phyloP scores from a whole-genome alignment of 2,113 vertebrate species.

The Etia nguti region DNA sequence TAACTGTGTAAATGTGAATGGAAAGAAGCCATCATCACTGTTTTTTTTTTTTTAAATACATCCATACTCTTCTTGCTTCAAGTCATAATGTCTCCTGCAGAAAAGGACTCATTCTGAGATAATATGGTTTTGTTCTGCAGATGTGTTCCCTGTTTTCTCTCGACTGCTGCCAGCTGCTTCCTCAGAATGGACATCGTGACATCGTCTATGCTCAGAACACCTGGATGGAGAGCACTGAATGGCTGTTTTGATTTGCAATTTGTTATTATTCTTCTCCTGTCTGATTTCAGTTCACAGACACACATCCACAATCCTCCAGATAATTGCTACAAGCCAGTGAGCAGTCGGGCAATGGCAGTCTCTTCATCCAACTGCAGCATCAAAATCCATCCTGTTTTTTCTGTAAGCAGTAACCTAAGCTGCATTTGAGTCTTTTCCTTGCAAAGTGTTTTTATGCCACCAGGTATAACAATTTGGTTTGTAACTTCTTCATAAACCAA shows the following conservation, averaged over 20 bases:
- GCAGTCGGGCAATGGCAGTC: not conserved
- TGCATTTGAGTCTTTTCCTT: not conserved
- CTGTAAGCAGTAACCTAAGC: not conserved
- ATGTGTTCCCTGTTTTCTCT: not conserved
- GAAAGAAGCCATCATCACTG: not conserved
- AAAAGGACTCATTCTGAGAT: not conserved
- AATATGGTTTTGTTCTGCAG: not conserved
- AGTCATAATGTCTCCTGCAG: not conserved
- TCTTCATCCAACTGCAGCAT: not conserved
- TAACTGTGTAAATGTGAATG: not conserved
- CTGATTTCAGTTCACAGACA: conserved; percentile 7
- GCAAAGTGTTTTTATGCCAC: not conserved
- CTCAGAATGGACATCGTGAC: not conserved
- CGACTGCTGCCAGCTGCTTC: not conserved
- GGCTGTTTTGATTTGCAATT: conserved; percentile 9
- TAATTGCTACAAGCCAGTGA: conserved; percentile 2
- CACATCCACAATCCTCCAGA: conserved; percentile 3
- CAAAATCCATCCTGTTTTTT: not conserved
- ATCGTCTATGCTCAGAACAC: not conserved
- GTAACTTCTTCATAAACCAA: not conserved
- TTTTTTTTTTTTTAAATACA: not conserved
- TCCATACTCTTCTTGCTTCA: not conserved
- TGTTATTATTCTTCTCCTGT: not conserved
- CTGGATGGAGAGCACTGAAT: not conserved
- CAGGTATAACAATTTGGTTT: not conserved